Base-by-base conservation (phyloP, 53 echinoderm and acorn worm genomes). In the Arbacia lixula region DNA sequence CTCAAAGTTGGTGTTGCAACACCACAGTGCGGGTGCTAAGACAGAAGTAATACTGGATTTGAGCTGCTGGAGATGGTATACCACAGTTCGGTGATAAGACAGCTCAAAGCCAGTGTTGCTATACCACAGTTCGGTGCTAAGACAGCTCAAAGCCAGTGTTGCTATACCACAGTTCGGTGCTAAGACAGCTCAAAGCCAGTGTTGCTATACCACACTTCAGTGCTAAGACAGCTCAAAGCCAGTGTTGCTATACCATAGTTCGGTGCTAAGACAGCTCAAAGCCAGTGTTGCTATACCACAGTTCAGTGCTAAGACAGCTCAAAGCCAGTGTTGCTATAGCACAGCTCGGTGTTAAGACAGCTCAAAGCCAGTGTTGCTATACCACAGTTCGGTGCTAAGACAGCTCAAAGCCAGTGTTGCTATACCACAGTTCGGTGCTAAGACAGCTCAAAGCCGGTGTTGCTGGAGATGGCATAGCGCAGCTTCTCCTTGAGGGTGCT, bases 401-500 rank as follows among this genome's bases (percentile, higher is more conserved):
- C 30, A 46, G 49, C 8, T 10, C 8, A 46, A 14, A 46, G 49
- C 8, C 8, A 14, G 49, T 46, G 8, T 8, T 10, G 49, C 8
- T 46, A 46, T 10, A 46, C 8, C 8, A 46, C 8, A 14, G 14
- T 20, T 41, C n/a, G 17, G 3, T 63, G 42, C 88, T 83, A 92
- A 46, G 96, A 96, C 33, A 96, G 62, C 74, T 99, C 99, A 91
- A 99, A 99, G 3, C 99, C 99, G n/a, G 99, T 99, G 50, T 95
- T 92, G 56, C 99, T 99, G 50, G 99, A 89, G 90, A 99, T 95
- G 42, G 99, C 90, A 76, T 99, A 99, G 40, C 99, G 87, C 28
- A 99, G 76, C 52, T 99, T 99, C 84, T 99, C 99, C 62, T 84
- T 87, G 6, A 99, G 91, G 4, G 99, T 99, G 37, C 91, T 89